phyloP scores from a whole-genome alignment of 2,113 vertebrate genomes.

The human region GRCh38 chr5:93670001-93670500 shows the following conservation, averaged over 20 bases:
- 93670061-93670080: not conserved
- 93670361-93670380: not conserved
- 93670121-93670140: not conserved
- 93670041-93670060: not conserved
- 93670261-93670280: not conserved
- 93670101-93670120: not conserved
- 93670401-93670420: not conserved
- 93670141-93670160: not conserved
- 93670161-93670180: not conserved
- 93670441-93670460: not conserved
- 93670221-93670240: not conserved
- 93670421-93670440: not conserved
- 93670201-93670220: not conserved
- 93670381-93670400: not conserved
- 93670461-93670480: not conserved
- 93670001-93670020: not conserved
- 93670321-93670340: not conserved
- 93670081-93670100: not conserved
- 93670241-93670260: not conserved
- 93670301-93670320: not conserved
- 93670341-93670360: not conserved
- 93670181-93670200: not conserved
- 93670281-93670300: not conserved
- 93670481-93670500: not conserved
- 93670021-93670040: not conserved